Conservation (phyloP, 2,797 vertebrate species). For the Pelochelys cantorii region DNA sequence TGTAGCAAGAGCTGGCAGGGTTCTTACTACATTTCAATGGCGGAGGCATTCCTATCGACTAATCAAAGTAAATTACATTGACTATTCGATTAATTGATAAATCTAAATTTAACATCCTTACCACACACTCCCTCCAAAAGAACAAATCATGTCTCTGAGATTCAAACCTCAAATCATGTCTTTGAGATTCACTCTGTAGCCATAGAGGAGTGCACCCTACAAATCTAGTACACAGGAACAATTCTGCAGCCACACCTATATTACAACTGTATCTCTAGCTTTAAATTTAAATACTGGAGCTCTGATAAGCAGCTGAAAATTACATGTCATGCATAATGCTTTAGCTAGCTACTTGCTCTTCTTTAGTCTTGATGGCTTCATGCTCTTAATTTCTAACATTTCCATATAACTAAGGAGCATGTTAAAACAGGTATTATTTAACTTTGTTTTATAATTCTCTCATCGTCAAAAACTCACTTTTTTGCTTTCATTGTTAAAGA, state of each 20-base stretch:
- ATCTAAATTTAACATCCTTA: too few relatives aligned
- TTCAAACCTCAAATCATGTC: not conserved
- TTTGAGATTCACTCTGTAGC: not conserved
- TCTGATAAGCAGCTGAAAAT: not conserved
- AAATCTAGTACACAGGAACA: not conserved
- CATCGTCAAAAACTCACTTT: constrained; percentile 16
- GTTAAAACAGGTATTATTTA: not conserved
- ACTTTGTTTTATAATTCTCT: not conserved
- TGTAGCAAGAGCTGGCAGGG: too few relatives aligned
- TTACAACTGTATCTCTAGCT: not conserved
- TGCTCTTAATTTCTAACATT: not conserved
- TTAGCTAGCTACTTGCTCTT: not conserved
- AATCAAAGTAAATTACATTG: too few relatives aligned
- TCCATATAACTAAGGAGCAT: not conserved
- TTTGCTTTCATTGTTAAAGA: constrained; percentile 59
- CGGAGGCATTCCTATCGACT: too few relatives aligned
- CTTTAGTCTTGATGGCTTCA: not conserved
- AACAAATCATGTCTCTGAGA: not conserved
- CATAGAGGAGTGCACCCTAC: not conserved
- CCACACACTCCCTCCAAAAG: not conserved
- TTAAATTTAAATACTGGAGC: not conserved
- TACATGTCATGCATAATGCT: not conserved
- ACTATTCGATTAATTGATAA: too few relatives aligned
- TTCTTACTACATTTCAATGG: too few relatives aligned
- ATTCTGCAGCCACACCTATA: not conserved